phyloP scores from a whole-genome alignment of 2,113 vertebrate species.

The Petrocephalus microphthalmus region DNA sequence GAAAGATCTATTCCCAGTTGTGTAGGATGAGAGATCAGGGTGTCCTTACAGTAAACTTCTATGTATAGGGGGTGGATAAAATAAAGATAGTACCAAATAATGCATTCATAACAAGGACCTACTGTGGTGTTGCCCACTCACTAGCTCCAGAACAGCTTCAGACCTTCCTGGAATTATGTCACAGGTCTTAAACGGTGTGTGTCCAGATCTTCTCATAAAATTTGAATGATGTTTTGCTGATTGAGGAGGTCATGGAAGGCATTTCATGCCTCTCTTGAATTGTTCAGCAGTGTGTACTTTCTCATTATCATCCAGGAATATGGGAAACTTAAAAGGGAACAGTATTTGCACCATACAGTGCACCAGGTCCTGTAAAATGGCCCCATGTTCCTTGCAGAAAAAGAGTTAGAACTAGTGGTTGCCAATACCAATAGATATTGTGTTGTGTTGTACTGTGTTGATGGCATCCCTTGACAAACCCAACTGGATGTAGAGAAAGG shows the following conservation, averaged over 20 bases:
- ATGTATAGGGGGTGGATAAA: neutral
- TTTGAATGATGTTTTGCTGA: neutral
- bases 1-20: neutral
- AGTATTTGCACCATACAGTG: neutral
- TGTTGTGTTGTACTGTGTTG: neutral
- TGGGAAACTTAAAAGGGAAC: neutral
- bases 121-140: neutral
- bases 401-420: neutral
- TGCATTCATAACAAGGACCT: neutral
- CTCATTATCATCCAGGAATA: neutral
- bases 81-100: neutral
- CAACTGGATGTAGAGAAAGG: neutral
- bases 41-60: neutral
- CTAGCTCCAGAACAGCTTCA: neutral
- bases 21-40: neutral
- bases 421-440: neutral
- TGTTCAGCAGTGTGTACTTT: neutral
- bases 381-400: neutral
- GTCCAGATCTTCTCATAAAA: neutral
- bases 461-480: neutral
- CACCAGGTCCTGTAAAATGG: neutral
- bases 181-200: neutral
- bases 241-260: neutral
- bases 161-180: neutral
- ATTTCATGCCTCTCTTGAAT: neutral